Conservation (phyloP, 2,797 vertebrate species). For the Esox masquinongy region DNA sequence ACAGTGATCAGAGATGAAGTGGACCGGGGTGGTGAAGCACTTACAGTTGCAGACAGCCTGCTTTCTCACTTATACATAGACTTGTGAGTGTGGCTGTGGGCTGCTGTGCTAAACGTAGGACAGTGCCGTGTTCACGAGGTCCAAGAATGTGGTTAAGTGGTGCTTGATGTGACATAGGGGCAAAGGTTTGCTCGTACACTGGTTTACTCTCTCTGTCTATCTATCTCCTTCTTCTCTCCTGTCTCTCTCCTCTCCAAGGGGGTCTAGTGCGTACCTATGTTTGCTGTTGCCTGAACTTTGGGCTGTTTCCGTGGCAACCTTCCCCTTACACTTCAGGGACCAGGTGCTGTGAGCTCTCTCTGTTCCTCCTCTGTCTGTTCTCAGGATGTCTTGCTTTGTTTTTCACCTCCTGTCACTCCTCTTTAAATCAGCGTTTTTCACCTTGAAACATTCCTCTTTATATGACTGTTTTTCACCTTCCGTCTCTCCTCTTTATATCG, state of each 20-base stretch:
- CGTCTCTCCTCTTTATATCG: no score
- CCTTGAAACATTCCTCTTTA: neutral
- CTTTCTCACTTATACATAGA: neutral
- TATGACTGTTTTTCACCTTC: neutral
- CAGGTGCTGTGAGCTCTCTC: slow-evolving; percentile 21
- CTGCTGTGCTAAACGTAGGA: slow-evolving; percentile 21
- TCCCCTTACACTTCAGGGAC: slow-evolving; percentile 31
- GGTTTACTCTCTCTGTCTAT: neutral
- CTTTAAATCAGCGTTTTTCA: neutral
- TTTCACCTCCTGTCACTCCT: neutral
- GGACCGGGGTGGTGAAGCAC: neutral
- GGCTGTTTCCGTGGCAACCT: slow-evolving; percentile 68
- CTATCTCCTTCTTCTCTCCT: slow-evolving; percentile 4
- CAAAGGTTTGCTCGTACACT: slow-evolving; percentile 44
- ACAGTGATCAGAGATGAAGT: slow-evolving; percentile 6
- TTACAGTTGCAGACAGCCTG: neutral
- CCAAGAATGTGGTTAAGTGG: neutral
- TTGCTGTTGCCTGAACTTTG: slow-evolving; percentile 68
- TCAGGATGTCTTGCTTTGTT: neutral
- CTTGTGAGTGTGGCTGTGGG: slow-evolving; percentile 1
- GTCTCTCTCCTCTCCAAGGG: neutral
- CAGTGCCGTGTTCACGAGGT: neutral
- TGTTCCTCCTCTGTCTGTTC: neutral
- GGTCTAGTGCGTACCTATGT: slow-evolving; percentile 50
- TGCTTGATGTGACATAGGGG: slow-evolving; percentile 55